phyloP scores from a whole-genome alignment of 2,113 vertebrate species.

The Cynoglossus semilaevis region DNA sequence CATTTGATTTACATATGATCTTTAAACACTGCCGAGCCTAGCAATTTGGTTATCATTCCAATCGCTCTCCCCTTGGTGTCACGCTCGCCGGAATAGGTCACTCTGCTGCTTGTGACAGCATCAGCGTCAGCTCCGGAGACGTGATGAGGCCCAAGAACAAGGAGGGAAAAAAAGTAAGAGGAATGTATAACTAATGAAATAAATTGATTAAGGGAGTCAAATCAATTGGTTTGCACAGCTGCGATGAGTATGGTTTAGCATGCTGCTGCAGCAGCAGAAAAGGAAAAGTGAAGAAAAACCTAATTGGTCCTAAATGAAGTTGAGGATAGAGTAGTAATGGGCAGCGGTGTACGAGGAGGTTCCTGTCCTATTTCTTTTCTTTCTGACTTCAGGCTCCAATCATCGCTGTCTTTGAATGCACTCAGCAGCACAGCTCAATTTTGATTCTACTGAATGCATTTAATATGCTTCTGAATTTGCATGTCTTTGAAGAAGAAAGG shows the following conservation, averaged over 20 bases:
- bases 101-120: conserved; percentile 60
- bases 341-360: conserved; percentile 24
- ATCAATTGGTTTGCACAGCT: conserved; percentile 88
- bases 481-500: conserved; percentile 74
- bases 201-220: conserved; percentile 88
- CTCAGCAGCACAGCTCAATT: conserved; percentile 68
- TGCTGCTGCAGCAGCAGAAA: conserved; percentile 66
- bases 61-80: conserved; percentile 81
- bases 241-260: no score
- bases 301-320: conserved; percentile 92
- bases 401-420: conserved; percentile 53
- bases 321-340: conserved; percentile 77
- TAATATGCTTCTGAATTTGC: conserved; percentile 73
- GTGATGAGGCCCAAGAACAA: conserved; percentile 28
- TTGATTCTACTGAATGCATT: conserved; percentile 73
- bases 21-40: conserved; percentile 85
- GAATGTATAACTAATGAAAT: conserved; percentile 94
- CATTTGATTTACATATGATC: conserved; percentile 99
- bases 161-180: conserved; percentile 53
- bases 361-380: background rate
- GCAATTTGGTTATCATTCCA: conserved; percentile 94
- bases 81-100: conserved; percentile 82
- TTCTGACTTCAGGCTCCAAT: conserved; percentile 42
- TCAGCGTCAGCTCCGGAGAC: conserved; percentile 61
- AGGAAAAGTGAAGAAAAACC: conserved; percentile 67